These are phyloP conservation scores for Timandra comae DNA, from an alignment of 2,888 invertebrate genomes.

Conservation along the genomic window DNA sequence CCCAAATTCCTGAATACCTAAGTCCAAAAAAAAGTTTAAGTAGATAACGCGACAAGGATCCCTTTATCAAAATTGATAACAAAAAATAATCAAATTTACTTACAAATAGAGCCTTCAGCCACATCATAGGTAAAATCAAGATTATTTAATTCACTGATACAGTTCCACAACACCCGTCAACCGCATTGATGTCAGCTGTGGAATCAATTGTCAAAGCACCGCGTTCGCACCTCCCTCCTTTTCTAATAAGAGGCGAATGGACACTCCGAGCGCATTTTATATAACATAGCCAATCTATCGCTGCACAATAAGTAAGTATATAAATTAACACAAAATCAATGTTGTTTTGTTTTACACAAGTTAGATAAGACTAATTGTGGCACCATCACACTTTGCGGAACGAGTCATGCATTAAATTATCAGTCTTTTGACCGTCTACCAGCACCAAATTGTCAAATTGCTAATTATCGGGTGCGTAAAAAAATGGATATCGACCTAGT, in stretches of 20 bases:
- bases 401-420: slow-evolving; percentile 48
- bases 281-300: slow-evolving; percentile 53
- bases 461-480: slow-evolving; percentile 16
- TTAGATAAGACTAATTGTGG: slow-evolving; percentile 61
- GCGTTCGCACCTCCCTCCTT: slow-evolving; percentile 45
- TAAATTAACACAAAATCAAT: slow-evolving; percentile 44
- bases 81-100: too few relatives aligned
- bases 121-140: slow-evolving; percentile 33
- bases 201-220: slow-evolving; percentile 23
- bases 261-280: slow-evolving; percentile 55
- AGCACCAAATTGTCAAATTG: slow-evolving; percentile 10
- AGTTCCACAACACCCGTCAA: slow-evolving; percentile 25
- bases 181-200: neutral
- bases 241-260: slow-evolving; percentile 53
- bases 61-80: too few relatives aligned
- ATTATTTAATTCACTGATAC: slow-evolving; percentile 27
- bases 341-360: slow-evolving; percentile 56
- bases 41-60: too few relatives aligned
- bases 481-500: slow-evolving; percentile 19
- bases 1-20: too few relatives aligned
- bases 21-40: too few relatives aligned
- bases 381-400: slow-evolving; percentile 41
- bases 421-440: slow-evolving; percentile 24
- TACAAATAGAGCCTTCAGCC: slow-evolving; percentile 29
- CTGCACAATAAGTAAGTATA: slow-evolving; percentile 39